Evolutionary conservation across 2,113 vertebrate genomes (phyloP).

Genomic region (Caloenas nicobarica): DNA sequence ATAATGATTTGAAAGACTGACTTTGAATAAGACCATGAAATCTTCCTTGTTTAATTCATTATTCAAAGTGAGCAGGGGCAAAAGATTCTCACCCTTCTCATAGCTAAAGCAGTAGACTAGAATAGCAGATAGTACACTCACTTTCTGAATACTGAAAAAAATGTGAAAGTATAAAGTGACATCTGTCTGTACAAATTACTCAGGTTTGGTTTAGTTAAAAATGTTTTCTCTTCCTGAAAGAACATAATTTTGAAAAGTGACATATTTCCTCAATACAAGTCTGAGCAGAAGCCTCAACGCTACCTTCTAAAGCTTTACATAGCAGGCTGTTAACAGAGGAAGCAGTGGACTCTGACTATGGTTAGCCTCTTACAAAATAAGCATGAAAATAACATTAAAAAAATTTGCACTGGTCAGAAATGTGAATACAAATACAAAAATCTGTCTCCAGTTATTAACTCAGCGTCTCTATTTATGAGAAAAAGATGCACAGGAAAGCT

Average conservation of each 20-base stretch:
- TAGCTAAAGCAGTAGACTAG: neutral
- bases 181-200: neutral
- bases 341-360: neutral
- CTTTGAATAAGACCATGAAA: neutral
- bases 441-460: neutral
- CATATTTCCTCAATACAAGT: rapidly evolving
- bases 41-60: neutral
- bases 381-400: neutral
- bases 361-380: neutral
- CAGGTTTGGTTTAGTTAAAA: neutral
- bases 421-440: neutral
- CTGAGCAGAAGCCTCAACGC: neutral
- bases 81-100: neutral
- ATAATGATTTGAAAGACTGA: neutral
- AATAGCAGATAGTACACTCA: neutral
- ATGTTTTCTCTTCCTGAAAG: neutral
- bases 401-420: neutral
- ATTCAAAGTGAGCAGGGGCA: neutral
- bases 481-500: neutral
- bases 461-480: neutral
- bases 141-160: neutral
- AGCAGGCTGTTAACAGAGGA: neutral
- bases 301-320: neutral
- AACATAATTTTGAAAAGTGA: neutral
- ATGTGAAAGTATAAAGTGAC: neutral